Evolutionary conservation across 2,797 vertebrate genomes (phyloP).

Genomic region (Emydoidea blandingii): DNA sequence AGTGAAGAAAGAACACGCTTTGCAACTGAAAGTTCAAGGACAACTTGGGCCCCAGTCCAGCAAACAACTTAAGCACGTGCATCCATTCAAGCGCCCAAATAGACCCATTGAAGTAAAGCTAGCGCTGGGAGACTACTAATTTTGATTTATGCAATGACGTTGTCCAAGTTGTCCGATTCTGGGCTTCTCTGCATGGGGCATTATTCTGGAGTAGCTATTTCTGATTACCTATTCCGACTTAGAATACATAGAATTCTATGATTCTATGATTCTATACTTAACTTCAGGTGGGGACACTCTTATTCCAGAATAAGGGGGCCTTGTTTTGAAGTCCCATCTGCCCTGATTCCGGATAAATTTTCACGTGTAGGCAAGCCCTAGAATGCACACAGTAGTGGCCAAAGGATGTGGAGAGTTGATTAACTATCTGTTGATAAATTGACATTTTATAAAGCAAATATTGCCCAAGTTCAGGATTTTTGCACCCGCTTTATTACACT

Average conservation of each 20-base stretch:
- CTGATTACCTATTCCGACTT: too few relatives aligned
- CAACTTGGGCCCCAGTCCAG: neutral
- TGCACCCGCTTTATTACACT: neutral
- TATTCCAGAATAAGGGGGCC: too few relatives aligned
- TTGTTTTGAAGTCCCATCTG: neutral
- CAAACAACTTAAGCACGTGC: neutral
- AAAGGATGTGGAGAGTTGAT: neutral
- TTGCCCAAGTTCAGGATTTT: neutral
- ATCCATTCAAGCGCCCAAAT: neutral
- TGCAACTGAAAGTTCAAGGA: neutral
- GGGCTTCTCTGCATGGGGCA: too few relatives aligned
- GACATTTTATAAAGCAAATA: neutral
- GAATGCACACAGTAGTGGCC: neutral
- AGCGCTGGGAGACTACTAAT: too few relatives aligned
- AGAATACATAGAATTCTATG: too few relatives aligned
- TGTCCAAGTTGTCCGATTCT: too few relatives aligned
- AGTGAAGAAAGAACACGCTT: neutral
- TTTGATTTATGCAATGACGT: neutral
- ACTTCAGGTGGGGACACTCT: too few relatives aligned
- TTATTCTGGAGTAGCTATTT: too few relatives aligned
- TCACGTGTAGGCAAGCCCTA: neutral
- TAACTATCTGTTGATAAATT: neutral
- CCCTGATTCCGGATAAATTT: neutral
- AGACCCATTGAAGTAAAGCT: neutral
- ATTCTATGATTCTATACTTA: too few relatives aligned